Percentiles rank a stretch among this genome's conserved stretches.
phyloP scores from a whole-genome alignment of 30 jellyfish, hydroid and myxozoan species.

The Aurelia sp. region DNA sequence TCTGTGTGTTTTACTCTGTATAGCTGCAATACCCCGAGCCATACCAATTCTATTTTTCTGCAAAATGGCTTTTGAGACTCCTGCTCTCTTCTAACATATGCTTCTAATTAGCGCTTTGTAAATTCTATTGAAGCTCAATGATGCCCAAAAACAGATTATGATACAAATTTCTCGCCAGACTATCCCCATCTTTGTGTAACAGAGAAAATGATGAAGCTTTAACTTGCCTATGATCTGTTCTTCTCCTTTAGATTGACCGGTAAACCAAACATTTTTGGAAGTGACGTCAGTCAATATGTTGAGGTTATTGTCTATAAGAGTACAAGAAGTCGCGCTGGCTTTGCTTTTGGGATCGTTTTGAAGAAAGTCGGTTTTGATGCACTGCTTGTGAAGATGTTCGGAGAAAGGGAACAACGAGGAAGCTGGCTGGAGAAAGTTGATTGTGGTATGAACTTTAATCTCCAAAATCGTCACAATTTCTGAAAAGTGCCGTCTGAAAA shows the following conservation, averaged over 20 bases:
- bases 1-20: too few species aligned
- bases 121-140: too few species aligned
- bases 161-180: too few species aligned
- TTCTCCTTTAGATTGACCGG: slow-evolving; percentile 29
- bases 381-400: slow-evolving; percentile 49
- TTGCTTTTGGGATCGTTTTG: slow-evolving; percentile 50
- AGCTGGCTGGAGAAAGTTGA: slow-evolving; percentile 58
- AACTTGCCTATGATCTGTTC: too few species aligned
- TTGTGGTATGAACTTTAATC: slow-evolving; percentile 27
- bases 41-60: too few species aligned
- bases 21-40: too few species aligned
- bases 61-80: too few species aligned
- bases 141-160: too few species aligned
- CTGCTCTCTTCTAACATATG: too few species aligned
- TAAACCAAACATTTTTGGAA: slow-evolving; percentile 27
- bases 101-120: too few species aligned
- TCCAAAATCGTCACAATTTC: neutral
- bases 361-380: slow-evolving; percentile 53
- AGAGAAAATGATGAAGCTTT: too few species aligned
- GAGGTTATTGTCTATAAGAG: slow-evolving; percentile 45
- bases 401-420: slow-evolving; percentile 41
- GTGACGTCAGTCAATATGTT: slow-evolving; percentile 23
- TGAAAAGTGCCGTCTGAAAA: neutral
- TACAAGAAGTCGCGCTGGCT: slow-evolving; percentile 47
- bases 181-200: too few species aligned